Base-by-base conservation (phyloP, 1,140 invertebrate species). In the Probaryconus sp. region DNA sequence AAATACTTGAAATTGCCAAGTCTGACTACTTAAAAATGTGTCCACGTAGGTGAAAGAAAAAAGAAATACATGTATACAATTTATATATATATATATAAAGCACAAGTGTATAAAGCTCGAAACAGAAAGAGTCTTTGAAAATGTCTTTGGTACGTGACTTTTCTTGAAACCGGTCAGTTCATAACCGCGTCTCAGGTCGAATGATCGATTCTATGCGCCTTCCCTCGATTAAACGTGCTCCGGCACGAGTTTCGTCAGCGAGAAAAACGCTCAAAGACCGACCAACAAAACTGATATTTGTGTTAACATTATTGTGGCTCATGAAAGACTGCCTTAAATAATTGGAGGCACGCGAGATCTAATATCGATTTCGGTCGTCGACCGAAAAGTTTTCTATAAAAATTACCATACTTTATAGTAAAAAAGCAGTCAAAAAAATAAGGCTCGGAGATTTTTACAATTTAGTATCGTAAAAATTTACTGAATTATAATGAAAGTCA, bases 131-230 rank as follows among this genome's bases (percentile, higher is more conserved):
- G 72, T 70, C 60, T 65, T 56, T 45, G 65, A 65, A 76, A 76
- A 76, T 70, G 65, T 76, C 72, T 76, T 69, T 42, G 40, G 30
- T 75, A 75, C 72, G 72, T 75, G 72, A 75, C 72, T 76, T 76
- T 70, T 51, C 37, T 53, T 16, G 20, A 68, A 68, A 61, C 65
- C 55, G 72, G 65, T 76, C 72, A 76, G 72, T 61, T 76, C 65
- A 65, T 76, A 76, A 76, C 65, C 58, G 53, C 50, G 58, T 69
- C 53, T 65, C 64, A 61, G 38, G 26, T 69, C 17, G 64, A 68
- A 60, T 69, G 72, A 76, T 76, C 72, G 72, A 70, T 76, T 76
- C 50, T 38, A 43, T 33, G 56, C 65, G 71, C 71, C 53, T 64
- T 64, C 58, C 48, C 45, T 60, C 64, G 64, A 75, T 75, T 64